Base-by-base conservation (phyloP, 2,113 vertebrate species). In the Oostethus manadensis region DNA sequence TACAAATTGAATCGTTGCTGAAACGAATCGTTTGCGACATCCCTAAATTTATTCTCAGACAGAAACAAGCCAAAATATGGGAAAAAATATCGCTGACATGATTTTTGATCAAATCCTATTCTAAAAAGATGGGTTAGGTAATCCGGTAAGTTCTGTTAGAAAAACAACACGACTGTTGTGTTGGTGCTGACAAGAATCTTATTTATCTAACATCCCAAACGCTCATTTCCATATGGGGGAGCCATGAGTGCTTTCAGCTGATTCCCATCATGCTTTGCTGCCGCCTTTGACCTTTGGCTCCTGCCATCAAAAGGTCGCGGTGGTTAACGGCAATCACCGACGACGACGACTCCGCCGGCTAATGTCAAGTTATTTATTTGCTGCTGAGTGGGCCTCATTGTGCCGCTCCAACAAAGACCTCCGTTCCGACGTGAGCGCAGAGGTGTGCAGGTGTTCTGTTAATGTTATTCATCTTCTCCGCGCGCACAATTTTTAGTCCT, bases 401-500 rank as follows among this genome's bases (percentile, higher is more conserved):
- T 33, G 50, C 50, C 16, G 23, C 53, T 55, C 82, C 63, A 80
- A 88, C 84, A 86, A 85, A 89, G 80, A 82, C 60, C 65, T 80
- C 70, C 68, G 83, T 84, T 84, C 74, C 85, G 72, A 71, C 49
- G 69, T 64, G 76, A 64, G 46, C 79, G 61, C 75, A 60, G 79
- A 79, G 79, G 73, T 78, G 77, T 71, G 77, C 85, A 87, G 85
- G 85, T 89, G 84, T 83, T 75, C 26, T 84, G 77, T 84, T 85
- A 82, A 88, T 85, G 81, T 79, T 85, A 88, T 89, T 88, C 82
- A 84, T 83, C 74, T 81, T 73, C 73, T 83, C 80, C 71, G 64
- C 81, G 69, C 64, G 84, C 73, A 78, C 73, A 84, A n/a, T 82
- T 76, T 82, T n/a, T 86, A 77, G 71, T 88, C 79, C 85, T 76